Conservation (phyloP, 92 coral and sea anemone species). For the Phenganax stokvisi region DNA sequence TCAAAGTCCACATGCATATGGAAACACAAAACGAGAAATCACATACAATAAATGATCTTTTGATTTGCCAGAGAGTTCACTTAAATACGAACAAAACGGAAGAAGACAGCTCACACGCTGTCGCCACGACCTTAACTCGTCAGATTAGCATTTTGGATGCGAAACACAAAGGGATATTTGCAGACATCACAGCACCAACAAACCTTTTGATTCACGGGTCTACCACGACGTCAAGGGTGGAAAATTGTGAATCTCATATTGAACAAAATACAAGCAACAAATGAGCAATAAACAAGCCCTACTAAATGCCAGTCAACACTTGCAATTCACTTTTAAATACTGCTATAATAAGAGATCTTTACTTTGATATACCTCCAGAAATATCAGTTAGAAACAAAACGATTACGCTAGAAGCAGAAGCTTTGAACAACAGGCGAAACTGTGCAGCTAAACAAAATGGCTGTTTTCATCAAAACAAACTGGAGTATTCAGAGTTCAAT, state of each 20-base stretch:
- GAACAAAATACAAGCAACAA: conserved; percentile 4
- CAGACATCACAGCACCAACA: not conserved
- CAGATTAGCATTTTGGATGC: not conserved
- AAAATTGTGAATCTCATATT: not conserved
- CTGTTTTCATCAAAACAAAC: too few species aligned
- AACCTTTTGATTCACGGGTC: conserved; percentile 1
- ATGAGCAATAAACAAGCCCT: not conserved
- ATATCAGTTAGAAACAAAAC: too few species aligned
- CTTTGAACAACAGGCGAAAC: not conserved
- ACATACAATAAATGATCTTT: not conserved
- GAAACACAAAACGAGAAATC: not conserved
- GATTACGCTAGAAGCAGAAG: not conserved
- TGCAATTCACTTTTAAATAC: too few species aligned
- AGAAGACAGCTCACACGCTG: not conserved
- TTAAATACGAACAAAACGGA: not conserved
- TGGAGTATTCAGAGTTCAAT: too few species aligned
- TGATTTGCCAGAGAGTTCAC: not conserved
- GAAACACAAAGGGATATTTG: not conserved
- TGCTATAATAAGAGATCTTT: too few species aligned
- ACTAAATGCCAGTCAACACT: too few species aligned
- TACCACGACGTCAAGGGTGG: not conserved
- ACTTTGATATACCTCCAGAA: too few species aligned
- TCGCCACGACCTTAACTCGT: not conserved
- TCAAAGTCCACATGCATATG: not conserved
- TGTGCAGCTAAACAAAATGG: too few species aligned